Conservation (phyloP, 2,113 vertebrate genomes). For the Brevimyrus niger region DNA sequence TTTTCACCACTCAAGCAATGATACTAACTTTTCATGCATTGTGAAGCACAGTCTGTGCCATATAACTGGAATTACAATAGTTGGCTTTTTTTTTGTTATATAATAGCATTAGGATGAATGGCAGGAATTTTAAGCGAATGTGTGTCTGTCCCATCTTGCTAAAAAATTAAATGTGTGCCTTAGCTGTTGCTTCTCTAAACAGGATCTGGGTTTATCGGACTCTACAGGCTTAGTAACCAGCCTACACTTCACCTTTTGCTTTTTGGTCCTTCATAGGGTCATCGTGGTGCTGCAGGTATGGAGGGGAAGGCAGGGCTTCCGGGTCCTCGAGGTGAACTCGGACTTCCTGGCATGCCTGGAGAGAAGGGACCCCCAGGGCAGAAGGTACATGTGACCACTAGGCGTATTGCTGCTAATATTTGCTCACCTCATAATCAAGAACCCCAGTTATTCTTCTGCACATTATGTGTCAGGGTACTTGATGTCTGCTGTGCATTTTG, state of each 20-base stretch:
- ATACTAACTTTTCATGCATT: background rate
- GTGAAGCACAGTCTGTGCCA: background rate
- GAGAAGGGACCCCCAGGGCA: slow-evolving; percentile 66
- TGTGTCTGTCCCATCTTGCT: background rate
- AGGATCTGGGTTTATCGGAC: background rate
- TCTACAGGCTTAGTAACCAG: background rate
- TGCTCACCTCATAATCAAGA: background rate
- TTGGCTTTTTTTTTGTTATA: background rate
- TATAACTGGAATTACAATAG: background rate
- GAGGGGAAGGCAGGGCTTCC: slow-evolving; percentile 71
- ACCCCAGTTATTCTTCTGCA: background rate
- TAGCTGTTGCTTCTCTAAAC: background rate
- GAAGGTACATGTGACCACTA: slow-evolving; percentile 61
- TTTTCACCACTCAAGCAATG: background rate
- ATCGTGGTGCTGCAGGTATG: slow-evolving; percentile 63
- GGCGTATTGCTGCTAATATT: background rate
- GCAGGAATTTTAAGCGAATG: background rate
- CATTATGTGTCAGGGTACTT: background rate
- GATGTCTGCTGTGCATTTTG: slow-evolving; percentile 15
- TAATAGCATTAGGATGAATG: background rate
- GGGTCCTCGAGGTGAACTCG: slow-evolving; percentile 70
- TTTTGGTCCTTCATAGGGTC: slow-evolving; percentile 62
- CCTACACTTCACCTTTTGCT: slow-evolving; percentile 19
- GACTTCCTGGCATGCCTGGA: slow-evolving; percentile 71
- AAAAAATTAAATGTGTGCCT: background rate